These are phyloP conservation scores for Chrysogorgia sp. DNA, from an alignment of 92 coral and sea anemone genomes.

Conservation along the genomic window DNA sequence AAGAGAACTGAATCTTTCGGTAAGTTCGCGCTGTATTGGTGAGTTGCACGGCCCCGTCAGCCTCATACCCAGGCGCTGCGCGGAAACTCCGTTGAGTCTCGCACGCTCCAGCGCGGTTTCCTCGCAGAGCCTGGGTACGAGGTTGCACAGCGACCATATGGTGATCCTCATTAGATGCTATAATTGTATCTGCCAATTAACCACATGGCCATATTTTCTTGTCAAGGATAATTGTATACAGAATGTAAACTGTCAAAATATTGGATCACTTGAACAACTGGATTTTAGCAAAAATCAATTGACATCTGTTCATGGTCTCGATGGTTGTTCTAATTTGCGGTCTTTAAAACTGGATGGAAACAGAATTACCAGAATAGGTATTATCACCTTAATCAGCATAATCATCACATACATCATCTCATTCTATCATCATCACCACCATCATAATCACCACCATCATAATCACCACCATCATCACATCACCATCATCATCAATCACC, in stretches of 20 bases:
- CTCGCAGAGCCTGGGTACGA: too few relatives aligned
- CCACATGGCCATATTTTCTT: background rate
- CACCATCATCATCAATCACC: too few relatives aligned
- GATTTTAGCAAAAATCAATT: slow-evolving; percentile 70
- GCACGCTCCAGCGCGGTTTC: too few relatives aligned
- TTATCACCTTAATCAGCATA: background rate
- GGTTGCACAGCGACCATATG: too few relatives aligned
- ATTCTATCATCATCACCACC: background rate
- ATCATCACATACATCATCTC: background rate
- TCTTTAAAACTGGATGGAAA: slow-evolving; percentile 66
- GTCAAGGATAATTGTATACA: slow-evolving; percentile 77
- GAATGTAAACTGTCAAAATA: slow-evolving; percentile 67
- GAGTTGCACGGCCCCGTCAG: too few relatives aligned
- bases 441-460: background rate
- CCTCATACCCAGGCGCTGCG: too few relatives aligned
- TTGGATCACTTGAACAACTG: slow-evolving; percentile 65
- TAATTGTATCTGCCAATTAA: too few relatives aligned
- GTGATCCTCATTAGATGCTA: too few relatives aligned
- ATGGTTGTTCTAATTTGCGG: slow-evolving; percentile 60
- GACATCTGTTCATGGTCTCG: slow-evolving; percentile 87
- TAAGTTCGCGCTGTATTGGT: slow-evolving; percentile 9
- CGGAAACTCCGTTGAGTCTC: too few relatives aligned
- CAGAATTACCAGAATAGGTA: slow-evolving; percentile 93
- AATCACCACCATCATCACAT: background rate
- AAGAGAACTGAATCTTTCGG: slow-evolving; percentile 72